These are phyloP conservation scores for Protaetia brevitarsis DNA, from an alignment of 1,140 invertebrate genomes.

Conservation along the genomic window DNA sequence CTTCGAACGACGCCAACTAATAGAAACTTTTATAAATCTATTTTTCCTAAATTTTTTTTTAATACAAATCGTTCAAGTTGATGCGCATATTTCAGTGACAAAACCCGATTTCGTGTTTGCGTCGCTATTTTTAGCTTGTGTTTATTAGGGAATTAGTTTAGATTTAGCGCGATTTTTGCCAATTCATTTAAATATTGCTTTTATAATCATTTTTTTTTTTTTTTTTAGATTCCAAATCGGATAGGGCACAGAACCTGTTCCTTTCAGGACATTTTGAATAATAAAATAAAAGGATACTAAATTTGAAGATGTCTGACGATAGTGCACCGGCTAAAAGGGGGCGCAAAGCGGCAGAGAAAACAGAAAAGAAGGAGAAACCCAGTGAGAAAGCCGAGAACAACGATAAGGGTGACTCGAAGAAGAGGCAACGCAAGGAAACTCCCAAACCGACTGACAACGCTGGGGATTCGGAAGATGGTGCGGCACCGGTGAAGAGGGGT, in stretches of 20 bases:
- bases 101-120: too few species aligned
- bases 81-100: not conserved
- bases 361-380: conserved; percentile 21
- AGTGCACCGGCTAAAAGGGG: conserved; percentile 1
- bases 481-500: conserved; percentile 19
- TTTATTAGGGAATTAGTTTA: too few species aligned
- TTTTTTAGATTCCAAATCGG: too few species aligned
- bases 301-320: conserved; percentile 12
- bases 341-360: conserved; percentile 12
- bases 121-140: too few species aligned
- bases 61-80: too few species aligned
- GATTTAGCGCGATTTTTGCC: too few species aligned
- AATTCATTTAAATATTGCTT: not conserved
- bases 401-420: conserved; percentile 19
- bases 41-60: not conserved
- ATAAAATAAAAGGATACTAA: not conserved
- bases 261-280: too few species aligned
- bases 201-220: not conserved
- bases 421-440: not conserved
- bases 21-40: not conserved
- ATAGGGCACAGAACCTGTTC: too few species aligned
- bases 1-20: conserved; percentile 14
- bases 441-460: not conserved
- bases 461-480: conserved; percentile 18
- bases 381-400: conserved; percentile 1